A percentile compares a stretch with the other conserved stretches of the same genome.
These are phyloP conservation scores for Hapalemur alaotrensis DNA, from an alignment of 2,797 vertebrate species.

Conservation along the genomic window DNA sequence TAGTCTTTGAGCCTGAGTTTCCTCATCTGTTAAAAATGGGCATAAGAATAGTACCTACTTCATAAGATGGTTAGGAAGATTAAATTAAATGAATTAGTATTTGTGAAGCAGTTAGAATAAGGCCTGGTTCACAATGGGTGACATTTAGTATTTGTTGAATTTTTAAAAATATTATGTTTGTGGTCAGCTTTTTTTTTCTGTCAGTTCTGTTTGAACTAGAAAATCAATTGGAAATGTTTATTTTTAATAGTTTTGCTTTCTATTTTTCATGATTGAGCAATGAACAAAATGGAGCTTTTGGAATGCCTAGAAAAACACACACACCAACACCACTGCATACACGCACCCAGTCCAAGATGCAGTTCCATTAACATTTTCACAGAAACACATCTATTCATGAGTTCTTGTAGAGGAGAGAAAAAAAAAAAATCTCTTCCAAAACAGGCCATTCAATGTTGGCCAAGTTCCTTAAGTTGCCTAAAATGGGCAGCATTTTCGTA, in stretches of 20 bases:
- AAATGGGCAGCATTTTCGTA: neutral
- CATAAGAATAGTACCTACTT: neutral
- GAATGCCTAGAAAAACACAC: neutral
- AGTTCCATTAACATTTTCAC: neutral
- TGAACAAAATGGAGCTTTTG: conserved; percentile 17
- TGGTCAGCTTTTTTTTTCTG: neutral
- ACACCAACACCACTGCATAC: neutral
- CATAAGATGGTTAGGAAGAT: neutral
- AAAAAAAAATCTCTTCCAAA: neutral
- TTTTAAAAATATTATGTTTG: neutral
- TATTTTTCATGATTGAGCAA: conserved; percentile 6
- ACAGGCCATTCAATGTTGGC: neutral
- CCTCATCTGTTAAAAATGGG: neutral
- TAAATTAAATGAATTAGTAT: neutral
- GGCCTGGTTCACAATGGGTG: neutral
- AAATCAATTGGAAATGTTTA: conserved; percentile 42
- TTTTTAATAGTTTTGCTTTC: conserved; percentile 56
- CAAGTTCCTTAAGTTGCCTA: neutral
- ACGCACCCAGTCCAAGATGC: neutral
- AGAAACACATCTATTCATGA: neutral
- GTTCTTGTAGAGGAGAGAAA: neutral
- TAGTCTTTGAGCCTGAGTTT: neutral
- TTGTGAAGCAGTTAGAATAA: neutral
- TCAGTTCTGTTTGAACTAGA: conserved; percentile 35
- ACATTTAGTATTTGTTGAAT: neutral